These are phyloP conservation scores for Nesidiocoris tenuis DNA, from an alignment of 2,888 invertebrate genomes.

Conservation along the genomic window DNA sequence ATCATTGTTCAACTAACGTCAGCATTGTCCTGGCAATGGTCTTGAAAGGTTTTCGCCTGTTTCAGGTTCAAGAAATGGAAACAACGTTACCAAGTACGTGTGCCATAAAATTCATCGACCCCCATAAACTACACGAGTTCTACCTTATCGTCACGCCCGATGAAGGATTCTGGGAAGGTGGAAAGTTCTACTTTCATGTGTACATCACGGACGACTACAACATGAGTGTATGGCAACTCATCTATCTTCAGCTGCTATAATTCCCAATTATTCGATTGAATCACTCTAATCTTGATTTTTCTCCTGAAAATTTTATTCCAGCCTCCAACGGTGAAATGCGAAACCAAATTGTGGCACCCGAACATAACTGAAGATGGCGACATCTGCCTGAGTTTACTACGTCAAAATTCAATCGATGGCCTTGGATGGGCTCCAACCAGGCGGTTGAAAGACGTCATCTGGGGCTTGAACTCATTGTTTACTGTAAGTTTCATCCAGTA, in stretches of 20 bases:
- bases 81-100: constrained; percentile 79
- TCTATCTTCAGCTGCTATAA: no score
- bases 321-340: constrained; percentile 89
- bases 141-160: constrained; percentile 74
- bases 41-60: no score
- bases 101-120: constrained; percentile 76
- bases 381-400: constrained; percentile 84
- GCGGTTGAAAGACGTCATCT: constrained; percentile 86
- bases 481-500: constrained; percentile 69
- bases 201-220: constrained; percentile 92
- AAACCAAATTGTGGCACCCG: constrained; percentile 93
- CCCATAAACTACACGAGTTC: constrained; percentile 79
- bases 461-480: constrained; percentile 91
- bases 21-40: no score
- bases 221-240: constrained; percentile 58
- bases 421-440: constrained; percentile 93
- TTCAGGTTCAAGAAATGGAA: constrained; percentile 75
- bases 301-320: constrained; percentile 59
- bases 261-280: no score
- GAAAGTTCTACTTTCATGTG: constrained; percentile 81
- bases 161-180: constrained; percentile 87
- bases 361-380: constrained; percentile 92
- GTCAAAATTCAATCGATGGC: constrained; percentile 90
- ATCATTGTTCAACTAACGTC: no score
- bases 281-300: no score